Base-by-base conservation (phyloP, 1,140 invertebrate species). In the Euura saliciscinereae region DNA sequence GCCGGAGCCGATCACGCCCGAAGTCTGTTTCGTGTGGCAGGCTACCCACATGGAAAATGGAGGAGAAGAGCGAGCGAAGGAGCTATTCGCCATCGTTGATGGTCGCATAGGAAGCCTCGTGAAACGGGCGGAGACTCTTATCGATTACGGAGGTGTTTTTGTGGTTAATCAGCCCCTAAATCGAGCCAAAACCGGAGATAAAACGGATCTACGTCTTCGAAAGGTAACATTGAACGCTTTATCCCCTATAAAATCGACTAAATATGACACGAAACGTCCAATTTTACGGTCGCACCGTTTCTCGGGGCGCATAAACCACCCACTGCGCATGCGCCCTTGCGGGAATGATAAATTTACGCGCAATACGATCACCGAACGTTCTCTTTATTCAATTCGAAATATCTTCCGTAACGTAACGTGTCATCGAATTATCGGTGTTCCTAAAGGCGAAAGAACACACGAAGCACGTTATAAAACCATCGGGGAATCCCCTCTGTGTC, bases 51-150 rank as follows among this genome's bases (percentile, higher is more conserved):
- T 80, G 75, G 81, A 83, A 82, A 82, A 83, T 83, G 82, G 82
- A 80, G 80, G 78, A 77, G 70, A 73, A 71, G 73, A 77, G 74
- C 75, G 71, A 77, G 74, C 79, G 69, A 79, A 79, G 80, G 78
- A 80, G 77, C 78, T 78, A 83, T 78, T 82, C 80, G 79, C 82
- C 81, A 83, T 82, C 78, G 82, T 82, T 78, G 78, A 82, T 79
- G 76, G 77, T 65, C 65, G 76, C 71, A 77, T 70, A 76, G 72
- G 71, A 75, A 71, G 59, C 71, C 69, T 78, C 66, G 67, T 72
- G 67, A 77, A 59, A 28, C 73, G 77, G 76, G 66, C 69, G 77
- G 13, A n/a, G 11, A 8, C 8, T 42, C 42, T 8, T 42, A 67
- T 8, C 43, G 76, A 42, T 45, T 77, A 76, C 66, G 59, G 65